Evolutionary conservation across 2,797 vertebrate species (phyloP), one percentile per base, ranked within the genome.

Genomic region (Sebastes cheni): DNA sequence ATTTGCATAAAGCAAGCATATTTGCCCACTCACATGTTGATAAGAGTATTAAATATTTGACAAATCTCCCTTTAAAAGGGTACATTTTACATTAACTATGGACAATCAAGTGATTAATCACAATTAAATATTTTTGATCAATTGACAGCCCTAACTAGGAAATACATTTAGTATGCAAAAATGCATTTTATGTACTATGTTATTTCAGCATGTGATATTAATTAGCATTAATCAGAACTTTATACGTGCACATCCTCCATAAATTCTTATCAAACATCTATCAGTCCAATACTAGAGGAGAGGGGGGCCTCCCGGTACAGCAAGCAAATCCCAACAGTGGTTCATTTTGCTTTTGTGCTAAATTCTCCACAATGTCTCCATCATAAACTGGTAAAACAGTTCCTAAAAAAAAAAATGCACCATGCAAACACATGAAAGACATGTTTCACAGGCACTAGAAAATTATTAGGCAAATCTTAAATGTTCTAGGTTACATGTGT

Each of bases 201-300:
- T 4, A 30, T 72, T 65, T 58, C 20, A n/a, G 1, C 56, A 13
- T 16, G 22, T 46, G 14, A 30, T 14, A 55, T 52, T 23, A 20
- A 54, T 42, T 42, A 20, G 64, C 58, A 67, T 60, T 10, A 25
- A 55, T 46, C 36, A 34, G 27, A 62, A 34, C 6, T 77, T 70
- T 27, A 50, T 22, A 75, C 16, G 3, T 50, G 0, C 8, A 50
- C 18, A 50, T 50, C 32, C 32, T 64, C 70, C 32, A 54, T 66
- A 54, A 42, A 78, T 18, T 72, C 82, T 64, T 52, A 61, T 67
- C 70, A 55, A 72, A 22, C 66, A 73, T 50, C 27, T 64, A 55
- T 64, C 4, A 65, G 25, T 16, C 5, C 52, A 60, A 25, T 55
- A 36, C 75, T 36, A 4, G 42, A 55, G 1, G 39, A 74, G 61